Evolutionary conservation across 2,797 vertebrate species (phyloP).

Genomic region (Hyperoplus lanceolatus): DNA sequence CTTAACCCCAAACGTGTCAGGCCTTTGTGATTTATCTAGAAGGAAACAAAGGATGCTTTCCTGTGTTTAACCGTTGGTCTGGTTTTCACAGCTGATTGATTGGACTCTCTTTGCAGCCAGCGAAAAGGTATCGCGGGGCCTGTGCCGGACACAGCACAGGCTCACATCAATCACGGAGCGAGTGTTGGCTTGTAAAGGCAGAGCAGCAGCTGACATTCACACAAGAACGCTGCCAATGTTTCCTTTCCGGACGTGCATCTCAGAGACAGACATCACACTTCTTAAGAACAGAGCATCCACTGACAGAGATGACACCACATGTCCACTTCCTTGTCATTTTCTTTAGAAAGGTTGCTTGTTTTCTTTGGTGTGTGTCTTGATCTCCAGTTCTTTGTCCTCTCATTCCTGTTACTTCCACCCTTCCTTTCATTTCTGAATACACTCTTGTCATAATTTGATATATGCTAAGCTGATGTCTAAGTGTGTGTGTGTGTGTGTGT

Average conservation of each 20-base stretch:
- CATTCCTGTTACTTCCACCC: background rate
- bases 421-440: background rate
- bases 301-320: constrained; percentile 51
- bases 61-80: constrained; percentile 72
- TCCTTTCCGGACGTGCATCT: constrained; percentile 55
- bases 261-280: constrained; percentile 45
- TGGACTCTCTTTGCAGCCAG: constrained; percentile 67
- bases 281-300: constrained; percentile 38
- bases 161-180: constrained; percentile 80
- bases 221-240: constrained; percentile 63
- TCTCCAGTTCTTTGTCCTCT: constrained; percentile 1
- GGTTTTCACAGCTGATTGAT: constrained; percentile 79
- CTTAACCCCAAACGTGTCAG: constrained; percentile 52
- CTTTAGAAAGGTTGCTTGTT: constrained; percentile 12
- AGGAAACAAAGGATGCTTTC: constrained; percentile 73
- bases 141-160: constrained; percentile 54
- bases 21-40: constrained; percentile 68
- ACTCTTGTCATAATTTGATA: background rate
- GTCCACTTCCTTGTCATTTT: constrained; percentile 24
- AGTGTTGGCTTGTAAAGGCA: constrained; percentile 53
- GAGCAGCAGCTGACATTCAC: constrained; percentile 73
- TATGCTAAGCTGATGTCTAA: background rate
- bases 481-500: background rate
- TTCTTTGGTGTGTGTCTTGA: background rate
- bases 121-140: constrained; percentile 67